Conservation (phyloP, 2,888 invertebrate species). For the Lasioglossum vierecki region DNA sequence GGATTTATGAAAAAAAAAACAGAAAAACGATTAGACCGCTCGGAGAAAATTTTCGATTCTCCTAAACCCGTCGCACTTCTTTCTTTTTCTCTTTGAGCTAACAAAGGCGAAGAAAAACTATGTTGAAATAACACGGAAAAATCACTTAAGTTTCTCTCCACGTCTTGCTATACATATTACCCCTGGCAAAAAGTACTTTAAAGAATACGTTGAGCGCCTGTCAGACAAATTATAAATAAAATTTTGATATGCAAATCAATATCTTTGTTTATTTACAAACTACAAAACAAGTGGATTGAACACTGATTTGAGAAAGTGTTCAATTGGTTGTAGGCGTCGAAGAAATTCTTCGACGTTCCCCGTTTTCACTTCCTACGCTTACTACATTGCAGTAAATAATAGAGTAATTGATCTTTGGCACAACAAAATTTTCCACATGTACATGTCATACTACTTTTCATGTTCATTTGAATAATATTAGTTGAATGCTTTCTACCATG, state of each 20-base stretch:
- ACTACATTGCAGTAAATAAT: neutral
- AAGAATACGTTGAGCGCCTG: neutral
- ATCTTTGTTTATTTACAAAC: slow-evolving; percentile 6
- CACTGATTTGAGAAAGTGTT: neutral
- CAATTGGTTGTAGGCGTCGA: neutral
- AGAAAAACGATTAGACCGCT: slow-evolving; percentile 43
- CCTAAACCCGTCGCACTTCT: neutral
- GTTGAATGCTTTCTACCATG: slow-evolving; percentile 5
- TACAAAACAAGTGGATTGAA: neutral
- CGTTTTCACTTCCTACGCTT: neutral
- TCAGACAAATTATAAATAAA: slow-evolving; percentile 2
- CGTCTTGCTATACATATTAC: neutral
- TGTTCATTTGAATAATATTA: neutral
- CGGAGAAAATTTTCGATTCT: slow-evolving; percentile 41
- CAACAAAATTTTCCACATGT: neutral
- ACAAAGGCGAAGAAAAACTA: slow-evolving; percentile 28
- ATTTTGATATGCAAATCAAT: neutral
- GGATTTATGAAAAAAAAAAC: slow-evolving; percentile 53
- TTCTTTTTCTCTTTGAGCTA: slow-evolving; percentile 42
- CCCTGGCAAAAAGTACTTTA: neutral
- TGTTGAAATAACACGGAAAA: slow-evolving; percentile 12
- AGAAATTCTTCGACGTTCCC: neutral
- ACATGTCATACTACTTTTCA: neutral
- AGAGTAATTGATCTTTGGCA: neutral
- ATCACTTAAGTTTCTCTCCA: neutral